These are phyloP conservation scores for Lepas anatifera DNA, from an alignment of 2,888 invertebrate species.

Conservation along the genomic window DNA sequence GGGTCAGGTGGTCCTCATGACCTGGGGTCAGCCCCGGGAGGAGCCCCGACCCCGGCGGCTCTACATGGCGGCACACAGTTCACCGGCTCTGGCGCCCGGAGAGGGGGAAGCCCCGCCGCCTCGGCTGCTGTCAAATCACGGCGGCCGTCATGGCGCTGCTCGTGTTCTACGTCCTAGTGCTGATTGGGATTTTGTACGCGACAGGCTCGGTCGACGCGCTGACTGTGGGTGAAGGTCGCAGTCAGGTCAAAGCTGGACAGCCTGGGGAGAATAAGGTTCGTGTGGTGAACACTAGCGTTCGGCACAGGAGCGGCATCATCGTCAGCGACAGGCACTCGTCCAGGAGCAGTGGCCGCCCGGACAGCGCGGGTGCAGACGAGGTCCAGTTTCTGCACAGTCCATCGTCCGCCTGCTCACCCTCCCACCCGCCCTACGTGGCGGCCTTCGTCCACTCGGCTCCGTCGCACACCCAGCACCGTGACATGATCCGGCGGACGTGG, in stretches of 20 bases:
- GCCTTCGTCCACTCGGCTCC: slow-evolving; percentile 23
- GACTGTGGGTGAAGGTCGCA: too few species aligned
- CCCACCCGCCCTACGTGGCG: slow-evolving; percentile 10
- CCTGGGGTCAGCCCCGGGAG: background rate
- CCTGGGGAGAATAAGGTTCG: too few species aligned
- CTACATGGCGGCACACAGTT: background rate
- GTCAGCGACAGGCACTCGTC: background rate
- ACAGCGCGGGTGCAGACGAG: background rate
- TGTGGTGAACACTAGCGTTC: too few species aligned
- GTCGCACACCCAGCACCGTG: slow-evolving; percentile 20
- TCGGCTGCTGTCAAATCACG: background rate
- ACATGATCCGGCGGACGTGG: slow-evolving; percentile 21
- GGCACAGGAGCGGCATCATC: too few species aligned
- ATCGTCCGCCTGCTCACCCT: background rate
- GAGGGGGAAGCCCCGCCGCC: background rate
- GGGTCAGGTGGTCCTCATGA: background rate
- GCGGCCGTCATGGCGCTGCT: background rate
- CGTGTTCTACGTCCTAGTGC: background rate
- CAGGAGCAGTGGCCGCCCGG: too few species aligned
- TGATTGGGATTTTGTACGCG: background rate
- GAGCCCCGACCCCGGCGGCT: slow-evolving; percentile 2
- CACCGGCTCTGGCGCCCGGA: background rate
- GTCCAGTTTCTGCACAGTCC: background rate
- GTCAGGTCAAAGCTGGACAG: too few species aligned
- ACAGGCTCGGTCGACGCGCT: background rate